These are phyloP conservation scores for Gnathonemus echidnorhynchus DNA, from an alignment of 2,113 vertebrate species.

Conservation along the genomic window DNA sequence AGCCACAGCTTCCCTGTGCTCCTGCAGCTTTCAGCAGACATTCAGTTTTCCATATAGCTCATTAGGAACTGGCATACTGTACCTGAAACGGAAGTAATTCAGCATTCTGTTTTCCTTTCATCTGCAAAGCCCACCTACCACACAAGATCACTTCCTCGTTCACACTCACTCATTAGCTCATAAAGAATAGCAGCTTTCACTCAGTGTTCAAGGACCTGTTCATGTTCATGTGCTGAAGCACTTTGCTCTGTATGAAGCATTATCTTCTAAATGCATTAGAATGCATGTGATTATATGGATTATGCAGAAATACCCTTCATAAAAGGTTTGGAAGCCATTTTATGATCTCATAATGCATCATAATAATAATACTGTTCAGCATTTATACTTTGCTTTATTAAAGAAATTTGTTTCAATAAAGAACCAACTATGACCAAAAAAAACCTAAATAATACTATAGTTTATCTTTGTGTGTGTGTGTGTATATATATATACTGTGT, in stretches of 20 bases:
- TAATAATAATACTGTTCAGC: neutral
- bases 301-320: neutral
- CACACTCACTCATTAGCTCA: slow-evolving; percentile 1
- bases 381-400: neutral
- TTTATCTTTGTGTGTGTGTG: neutral
- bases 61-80: slow-evolving; percentile 25
- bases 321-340: neutral
- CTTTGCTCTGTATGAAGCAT: neutral
- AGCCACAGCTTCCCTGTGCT: neutral
- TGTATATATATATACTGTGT: neutral
- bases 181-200: slow-evolving; percentile 3
- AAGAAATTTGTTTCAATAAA: no score
- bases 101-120: neutral
- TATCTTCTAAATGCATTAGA: neutral
- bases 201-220: neutral
- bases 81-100: slow-evolving; percentile 19
- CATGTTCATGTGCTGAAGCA: neutral
- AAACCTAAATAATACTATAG: neutral
- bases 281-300: neutral
- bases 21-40: no score
- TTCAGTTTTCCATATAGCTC: slow-evolving; percentile 34
- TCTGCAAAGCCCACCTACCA: neutral
- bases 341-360: neutral
- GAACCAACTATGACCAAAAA: neutral
- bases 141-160: neutral